Evolutionary conservation across 2,797 vertebrate species (phyloP).

Genomic region (Peromyscus eremicus): DNA sequence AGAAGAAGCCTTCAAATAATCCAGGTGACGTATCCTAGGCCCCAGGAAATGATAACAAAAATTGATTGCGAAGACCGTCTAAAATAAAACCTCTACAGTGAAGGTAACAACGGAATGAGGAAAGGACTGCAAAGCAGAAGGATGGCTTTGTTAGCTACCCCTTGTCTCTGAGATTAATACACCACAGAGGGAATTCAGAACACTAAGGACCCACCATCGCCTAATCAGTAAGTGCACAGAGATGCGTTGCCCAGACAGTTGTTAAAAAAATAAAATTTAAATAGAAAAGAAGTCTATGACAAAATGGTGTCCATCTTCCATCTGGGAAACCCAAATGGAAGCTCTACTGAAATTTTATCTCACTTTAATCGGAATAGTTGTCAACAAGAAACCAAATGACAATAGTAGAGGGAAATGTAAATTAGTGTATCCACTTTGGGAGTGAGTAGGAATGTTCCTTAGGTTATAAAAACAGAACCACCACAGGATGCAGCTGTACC

Average conservation of each 20-base stretch:
- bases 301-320: not conserved
- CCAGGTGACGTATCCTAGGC: not conserved
- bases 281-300: not conserved
- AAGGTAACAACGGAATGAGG: not conserved
- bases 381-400: not conserved
- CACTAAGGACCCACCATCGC: not conserved
- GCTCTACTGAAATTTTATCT: not conserved
- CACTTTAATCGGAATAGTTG: not conserved
- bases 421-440: not conserved
- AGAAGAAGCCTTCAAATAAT: not conserved
- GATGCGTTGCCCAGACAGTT: not conserved
- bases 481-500: too few relatives aligned
- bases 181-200: not conserved
- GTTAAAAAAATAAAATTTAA: not conserved
- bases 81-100: not conserved
- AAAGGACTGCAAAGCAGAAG: not conserved
- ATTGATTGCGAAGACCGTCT: not conserved
- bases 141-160: not conserved
- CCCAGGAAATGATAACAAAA: not conserved
- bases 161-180: not conserved
- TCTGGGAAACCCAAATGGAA: not conserved
- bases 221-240: not conserved
- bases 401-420: not conserved
- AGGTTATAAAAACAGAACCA: not conserved
- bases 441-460: not conserved